Evolutionary conservation across 2,113 vertebrate genomes (phyloP).

Genomic region (Sceloporus tristichus): DNA sequence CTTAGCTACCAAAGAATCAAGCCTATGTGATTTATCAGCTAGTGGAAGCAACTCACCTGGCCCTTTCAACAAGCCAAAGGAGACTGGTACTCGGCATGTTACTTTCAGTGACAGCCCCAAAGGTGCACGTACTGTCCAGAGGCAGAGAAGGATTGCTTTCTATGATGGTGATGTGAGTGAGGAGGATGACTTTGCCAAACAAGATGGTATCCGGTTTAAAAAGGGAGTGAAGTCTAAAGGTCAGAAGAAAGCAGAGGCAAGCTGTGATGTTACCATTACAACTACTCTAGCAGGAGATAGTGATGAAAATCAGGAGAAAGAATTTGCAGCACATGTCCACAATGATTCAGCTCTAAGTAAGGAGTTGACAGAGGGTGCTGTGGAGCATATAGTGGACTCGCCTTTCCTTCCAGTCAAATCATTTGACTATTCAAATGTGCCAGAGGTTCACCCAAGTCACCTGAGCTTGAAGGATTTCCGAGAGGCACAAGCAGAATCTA

Average conservation of each 20-base stretch:
- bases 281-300: conserved; percentile 70
- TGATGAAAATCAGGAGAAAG: conserved; percentile 70
- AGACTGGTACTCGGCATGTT: conserved; percentile 72
- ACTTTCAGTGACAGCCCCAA: conserved; percentile 81
- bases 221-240: conserved; percentile 56
- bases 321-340: conserved; percentile 63
- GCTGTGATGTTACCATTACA: conserved; percentile 61
- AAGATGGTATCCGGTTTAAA: conserved; percentile 65
- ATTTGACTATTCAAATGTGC: conserved; percentile 62
- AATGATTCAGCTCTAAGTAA: conserved; percentile 70
- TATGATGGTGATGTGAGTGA: conserved; percentile 84
- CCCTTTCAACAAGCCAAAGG: conserved; percentile 71
- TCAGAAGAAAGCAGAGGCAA: conserved; percentile 60
- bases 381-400: conserved; percentile 66
- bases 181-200: conserved; percentile 66
- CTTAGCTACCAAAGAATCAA: conserved; percentile 73
- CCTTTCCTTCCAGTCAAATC: conserved; percentile 75
- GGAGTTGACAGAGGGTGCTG: conserved; percentile 59
- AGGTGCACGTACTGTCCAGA: conserved; percentile 84
- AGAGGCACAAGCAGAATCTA: conserved; percentile 80
- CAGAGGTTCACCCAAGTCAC: conserved; percentile 61
- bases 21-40: conserved; percentile 53
- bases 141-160: conserved; percentile 85
- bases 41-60: conserved; percentile 61
- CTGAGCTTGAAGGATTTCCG: conserved; percentile 75